Base-by-base conservation (phyloP, 2,113 vertebrate genomes). In the Hippotragus niger region DNA sequence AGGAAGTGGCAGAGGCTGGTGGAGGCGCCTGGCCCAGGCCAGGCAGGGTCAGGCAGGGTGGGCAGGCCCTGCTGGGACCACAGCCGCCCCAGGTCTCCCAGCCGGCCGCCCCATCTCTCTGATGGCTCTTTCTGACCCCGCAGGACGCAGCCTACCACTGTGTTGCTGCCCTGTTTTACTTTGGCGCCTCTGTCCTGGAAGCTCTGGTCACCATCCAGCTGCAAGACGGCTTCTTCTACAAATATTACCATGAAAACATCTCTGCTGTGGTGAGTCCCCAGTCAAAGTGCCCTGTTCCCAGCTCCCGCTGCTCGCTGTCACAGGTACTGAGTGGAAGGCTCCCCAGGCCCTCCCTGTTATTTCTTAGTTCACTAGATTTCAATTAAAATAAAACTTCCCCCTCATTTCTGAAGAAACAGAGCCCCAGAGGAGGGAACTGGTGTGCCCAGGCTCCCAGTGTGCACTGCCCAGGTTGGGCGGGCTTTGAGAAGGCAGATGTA, bases 111-210 rank as follows among this genome's bases (percentile, higher is more conserved):
- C 5, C 40, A 7, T 12, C 36, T 33, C 19, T 36, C 64, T 97
- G 50, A 94, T 6, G 11, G 14, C 45, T 40, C 62, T 29, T 16
- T 91, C 31, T 78, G 80, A 33, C 82, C 62, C 58, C 33, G 0
- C 95, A 99, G 99, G 99, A 99, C 0, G 98, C 93, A 2, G 97
- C 84, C 8, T 99, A 99, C 96, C 99, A 99, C 95, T 99, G 98
- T 23, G 53, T 98, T 5, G 99, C 99, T 0, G 97, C 97, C 36
- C 92, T 99, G 10, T 99, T 99, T 97, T 99, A 99, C 97, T 98
- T 99, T 82, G 99, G 99, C 23, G 98, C 99, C 0, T 98, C 99
- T 0, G 99, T 99, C 85, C 78, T 36, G 33, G 96, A 99, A 96
- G 99, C 99, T 11, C 90, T 76, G 17, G 17, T 98, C 52, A 98